phyloP scores from a whole-genome alignment of 2,113 vertebrate species.

The Elaphurus davidianus region DNA sequence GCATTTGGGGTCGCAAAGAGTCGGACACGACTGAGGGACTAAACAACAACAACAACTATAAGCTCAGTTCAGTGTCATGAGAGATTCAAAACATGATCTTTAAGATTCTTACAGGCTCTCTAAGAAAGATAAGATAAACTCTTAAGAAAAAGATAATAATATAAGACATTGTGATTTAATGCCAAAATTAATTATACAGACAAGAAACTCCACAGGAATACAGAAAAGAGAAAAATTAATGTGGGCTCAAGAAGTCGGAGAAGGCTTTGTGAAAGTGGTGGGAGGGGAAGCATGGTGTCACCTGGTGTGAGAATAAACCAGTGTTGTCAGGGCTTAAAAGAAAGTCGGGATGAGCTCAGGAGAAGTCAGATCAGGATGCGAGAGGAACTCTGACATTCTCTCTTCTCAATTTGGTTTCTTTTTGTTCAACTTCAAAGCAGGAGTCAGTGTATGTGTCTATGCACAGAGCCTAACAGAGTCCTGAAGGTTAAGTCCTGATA shows the following conservation, averaged over 20 bases:
- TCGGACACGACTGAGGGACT: not conserved
- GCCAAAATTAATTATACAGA: slow-evolving; percentile 58
- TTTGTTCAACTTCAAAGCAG: not conserved
- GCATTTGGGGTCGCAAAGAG: not conserved
- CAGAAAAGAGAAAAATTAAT: slow-evolving; percentile 58
- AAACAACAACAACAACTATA: not conserved
- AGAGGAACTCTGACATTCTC: not conserved
- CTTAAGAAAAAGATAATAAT: slow-evolving; percentile 44
- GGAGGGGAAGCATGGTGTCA: not conserved
- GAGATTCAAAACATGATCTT: not conserved
- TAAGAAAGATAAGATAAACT: slow-evolving; percentile 8
- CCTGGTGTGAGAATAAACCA: not conserved
- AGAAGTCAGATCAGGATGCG: not conserved
- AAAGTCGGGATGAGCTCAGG: not conserved
- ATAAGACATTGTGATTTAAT: slow-evolving; percentile 36
- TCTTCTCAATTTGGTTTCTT: not conserved
- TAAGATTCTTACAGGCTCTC: not conserved
- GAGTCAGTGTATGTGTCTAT: not conserved
- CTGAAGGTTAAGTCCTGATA: not conserved
- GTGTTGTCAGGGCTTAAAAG: not conserved
- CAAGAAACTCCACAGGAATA: slow-evolving; percentile 49
- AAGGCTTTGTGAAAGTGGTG: slow-evolving; percentile 29
- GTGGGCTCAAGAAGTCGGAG: slow-evolving; percentile 32
- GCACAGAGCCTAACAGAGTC: not conserved
- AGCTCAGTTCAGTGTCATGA: not conserved